Evolutionary conservation across 2,113 vertebrate genomes (phyloP).

Genomic region (Numida meleagris): DNA sequence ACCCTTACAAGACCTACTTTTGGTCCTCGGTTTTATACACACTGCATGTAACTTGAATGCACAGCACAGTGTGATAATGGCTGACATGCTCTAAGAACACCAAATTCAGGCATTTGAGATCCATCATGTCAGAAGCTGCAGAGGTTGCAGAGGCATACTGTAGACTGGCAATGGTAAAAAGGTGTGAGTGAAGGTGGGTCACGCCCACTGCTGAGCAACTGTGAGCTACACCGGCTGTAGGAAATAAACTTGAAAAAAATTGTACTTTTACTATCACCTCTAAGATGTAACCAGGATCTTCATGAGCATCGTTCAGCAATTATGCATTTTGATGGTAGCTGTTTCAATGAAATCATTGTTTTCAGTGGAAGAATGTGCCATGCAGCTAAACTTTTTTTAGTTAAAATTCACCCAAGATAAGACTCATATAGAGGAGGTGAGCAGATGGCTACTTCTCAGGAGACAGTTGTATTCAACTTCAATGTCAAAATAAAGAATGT

Average conservation of each 20-base stretch:
- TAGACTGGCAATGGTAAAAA: background rate
- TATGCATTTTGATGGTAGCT: background rate
- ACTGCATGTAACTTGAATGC: background rate
- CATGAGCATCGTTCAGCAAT: background rate
- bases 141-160: background rate
- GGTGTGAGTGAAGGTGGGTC: background rate
- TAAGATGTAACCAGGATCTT: background rate
- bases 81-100: background rate
- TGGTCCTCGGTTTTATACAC: background rate
- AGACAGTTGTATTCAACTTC: background rate
- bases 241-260: background rate
- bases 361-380: background rate
- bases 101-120: background rate
- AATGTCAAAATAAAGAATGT: background rate
- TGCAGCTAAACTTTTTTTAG: background rate
- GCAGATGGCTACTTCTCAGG: background rate
- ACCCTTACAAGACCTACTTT: background rate
- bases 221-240: background rate
- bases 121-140: rapidly evolving
- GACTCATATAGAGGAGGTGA: background rate
- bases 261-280: background rate
- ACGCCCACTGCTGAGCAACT: background rate
- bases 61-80: background rate
- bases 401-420: background rate
- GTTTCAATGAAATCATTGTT: background rate